Percentiles rank a stretch among this genome's conserved stretches.
Conservation (phyloP, 2,888 invertebrate species). For the Abrostola triplasia region DNA sequence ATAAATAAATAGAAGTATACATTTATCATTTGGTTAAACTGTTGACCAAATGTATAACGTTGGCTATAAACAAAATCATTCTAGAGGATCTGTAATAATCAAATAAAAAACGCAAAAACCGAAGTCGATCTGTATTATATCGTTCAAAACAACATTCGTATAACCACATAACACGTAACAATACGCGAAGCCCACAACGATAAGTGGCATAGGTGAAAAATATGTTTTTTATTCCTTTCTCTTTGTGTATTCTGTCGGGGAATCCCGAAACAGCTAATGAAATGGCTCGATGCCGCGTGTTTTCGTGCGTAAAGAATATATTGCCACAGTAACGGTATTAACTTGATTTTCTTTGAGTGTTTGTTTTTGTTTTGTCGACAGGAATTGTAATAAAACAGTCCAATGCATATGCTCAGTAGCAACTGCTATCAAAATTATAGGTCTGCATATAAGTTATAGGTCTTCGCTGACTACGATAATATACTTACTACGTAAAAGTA, state of each 20-base stretch:
- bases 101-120: slow-evolving; percentile 8
- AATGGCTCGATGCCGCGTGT: slow-evolving; percentile 54
- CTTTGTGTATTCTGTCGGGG: slow-evolving; percentile 50
- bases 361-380: slow-evolving; percentile 30
- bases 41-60: too few relatives aligned
- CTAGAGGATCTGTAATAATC: neutral
- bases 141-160: slow-evolving; percentile 12
- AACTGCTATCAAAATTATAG: neutral
- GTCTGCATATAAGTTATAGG: neutral
- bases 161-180: slow-evolving; percentile 35
- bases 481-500: neutral
- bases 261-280: slow-evolving; percentile 54
- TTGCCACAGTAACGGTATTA: slow-evolving; percentile 43
- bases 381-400: slow-evolving; percentile 14
- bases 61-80: too few relatives aligned
- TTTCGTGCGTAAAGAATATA: slow-evolving; percentile 56
- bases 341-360: slow-evolving; percentile 43
- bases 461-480: neutral
- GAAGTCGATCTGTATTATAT: slow-evolving; percentile 18
- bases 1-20: too few relatives aligned
- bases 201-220: slow-evolving; percentile 52
- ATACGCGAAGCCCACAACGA: slow-evolving; percentile 26
- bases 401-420: neutral
- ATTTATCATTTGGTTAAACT: too few relatives aligned
- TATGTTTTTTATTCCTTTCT: slow-evolving; percentile 50